Percentiles rank a stretch among this genome's conserved stretches.
These are phyloP conservation scores for Lagria hirta DNA, from an alignment of 2,888 invertebrate genomes.

Conservation along the genomic window DNA sequence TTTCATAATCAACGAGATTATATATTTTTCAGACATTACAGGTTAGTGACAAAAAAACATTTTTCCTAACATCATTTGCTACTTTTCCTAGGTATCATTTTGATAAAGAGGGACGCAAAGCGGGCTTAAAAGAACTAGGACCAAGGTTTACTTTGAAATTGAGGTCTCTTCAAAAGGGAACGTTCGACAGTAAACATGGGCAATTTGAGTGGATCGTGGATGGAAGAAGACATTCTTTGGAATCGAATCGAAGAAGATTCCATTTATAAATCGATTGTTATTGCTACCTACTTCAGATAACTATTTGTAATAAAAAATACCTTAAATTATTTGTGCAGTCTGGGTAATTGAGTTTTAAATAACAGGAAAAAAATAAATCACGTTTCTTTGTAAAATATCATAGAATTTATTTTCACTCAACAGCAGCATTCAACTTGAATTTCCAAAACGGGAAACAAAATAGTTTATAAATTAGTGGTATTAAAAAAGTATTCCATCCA, in stretches of 20 bases:
- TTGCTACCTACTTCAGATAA: no score
- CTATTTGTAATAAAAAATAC: no score
- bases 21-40: slow-evolving; percentile 97
- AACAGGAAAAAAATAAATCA: no score
- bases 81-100: slow-evolving; percentile 75
- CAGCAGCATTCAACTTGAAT: no score
- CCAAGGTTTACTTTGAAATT: slow-evolving; percentile 95
- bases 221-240: slow-evolving; percentile 90
- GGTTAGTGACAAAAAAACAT: slow-evolving; percentile 52
- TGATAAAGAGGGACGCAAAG: slow-evolving; percentile 72
- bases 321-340: no score
- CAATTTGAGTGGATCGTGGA: slow-evolving; percentile 96
- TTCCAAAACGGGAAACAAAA: no score
- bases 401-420: no score
- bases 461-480: no score
- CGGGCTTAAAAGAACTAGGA: slow-evolving; percentile 87
- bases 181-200: slow-evolving; percentile 95
- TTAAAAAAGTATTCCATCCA: slow-evolving; percentile 13
- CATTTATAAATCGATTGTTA: no score
- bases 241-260: slow-evolving; percentile 89
- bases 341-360: no score
- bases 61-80: slow-evolving; percentile 9
- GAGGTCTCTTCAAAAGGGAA: slow-evolving; percentile 91
- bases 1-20: slow-evolving; percentile 99
- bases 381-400: no score